phyloP scores from a whole-genome alignment of 1,140 invertebrate species.

The Ooceraea biroi region DNA sequence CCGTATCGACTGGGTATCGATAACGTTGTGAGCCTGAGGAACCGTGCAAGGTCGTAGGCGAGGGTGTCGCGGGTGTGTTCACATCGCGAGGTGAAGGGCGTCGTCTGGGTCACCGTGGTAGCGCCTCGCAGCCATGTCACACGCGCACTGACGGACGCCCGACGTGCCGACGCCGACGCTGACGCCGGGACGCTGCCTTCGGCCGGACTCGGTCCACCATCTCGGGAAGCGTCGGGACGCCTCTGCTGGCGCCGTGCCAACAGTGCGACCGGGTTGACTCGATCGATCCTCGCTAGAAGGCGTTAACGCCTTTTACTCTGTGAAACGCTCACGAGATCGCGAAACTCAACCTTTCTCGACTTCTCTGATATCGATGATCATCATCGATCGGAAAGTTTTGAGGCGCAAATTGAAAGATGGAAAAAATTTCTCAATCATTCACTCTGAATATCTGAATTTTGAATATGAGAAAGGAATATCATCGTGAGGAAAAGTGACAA shows the following conservation, averaged over 20 bases:
- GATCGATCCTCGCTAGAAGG: constrained; percentile 65
- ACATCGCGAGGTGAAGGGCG: constrained; percentile 78
- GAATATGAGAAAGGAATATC: too few relatives aligned
- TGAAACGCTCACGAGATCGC: constrained; percentile 20
- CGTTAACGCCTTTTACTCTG: constrained; percentile 53
- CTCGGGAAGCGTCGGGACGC: constrained; percentile 83
- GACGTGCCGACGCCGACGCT: constrained; percentile 66
- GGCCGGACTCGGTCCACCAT: constrained; percentile 82
- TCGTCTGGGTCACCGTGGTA: constrained; percentile 82
- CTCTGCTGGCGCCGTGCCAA: constrained; percentile 81
- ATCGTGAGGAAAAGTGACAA: too few relatives aligned
- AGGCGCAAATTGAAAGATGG: too few relatives aligned
- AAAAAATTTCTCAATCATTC: too few relatives aligned
- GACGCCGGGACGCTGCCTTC: constrained; percentile 85
- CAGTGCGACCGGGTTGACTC: constrained; percentile 57
- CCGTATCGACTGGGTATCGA: constrained; percentile 1
- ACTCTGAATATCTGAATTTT: too few relatives aligned
- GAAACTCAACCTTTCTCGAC: too few relatives aligned
- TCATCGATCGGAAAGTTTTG: neutral
- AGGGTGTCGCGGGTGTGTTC: constrained; percentile 64
- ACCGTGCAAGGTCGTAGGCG: constrained; percentile 46
- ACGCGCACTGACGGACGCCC: constrained; percentile 85
- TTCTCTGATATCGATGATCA: neutral
- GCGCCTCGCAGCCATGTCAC: constrained; percentile 85
- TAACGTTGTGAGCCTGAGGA: neutral